Evolutionary conservation across 64 coral and sea anemone species (phyloP), one percentile per base, ranked within the genome.

Genomic region (Exaiptasia diaphana): DNA sequence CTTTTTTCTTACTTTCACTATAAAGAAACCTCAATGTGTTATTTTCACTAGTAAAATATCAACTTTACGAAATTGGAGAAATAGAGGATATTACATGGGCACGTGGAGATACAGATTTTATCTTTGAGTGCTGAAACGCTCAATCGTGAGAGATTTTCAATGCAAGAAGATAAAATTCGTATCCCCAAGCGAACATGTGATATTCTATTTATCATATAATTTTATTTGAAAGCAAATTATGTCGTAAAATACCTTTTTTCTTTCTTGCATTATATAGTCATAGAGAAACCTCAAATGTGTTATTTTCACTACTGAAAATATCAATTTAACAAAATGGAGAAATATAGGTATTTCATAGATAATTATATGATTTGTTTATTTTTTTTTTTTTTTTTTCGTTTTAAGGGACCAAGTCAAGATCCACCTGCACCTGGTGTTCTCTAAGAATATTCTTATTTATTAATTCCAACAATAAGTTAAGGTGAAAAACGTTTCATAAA

Each of bases 341-440:
- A 15, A 38, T 40, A 5, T 5, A 37, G 17, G 7, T 14, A 20
- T 11, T n/a, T 22, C 33, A 70, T 17, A 41, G 5, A 42, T 10
- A 12, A 39, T 5, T 1, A 26, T 6, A 43, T 42, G 11, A 7
- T 26, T 12, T 6, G 3, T 40, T 5, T 4, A 32, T 9, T 28
- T 15, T 49, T 48, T 31, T 17, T 27, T 42, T 30, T n/a, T 70
- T 71, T 41, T 4, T 57, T 42, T 62, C 15, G 22, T 43, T 73
- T 57, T 23, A 24, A 85, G 82, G 82, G 50, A 26, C 82, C 69
- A 33, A 69, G 82, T 2, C 82, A 52, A 13, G 68, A 85, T 20
- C 82, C 53, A 15, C 82, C 82, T 45, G 82, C 82, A 5, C 82
- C 82, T 42, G 68, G 68, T 50, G 82, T 85, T 65, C 38, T 65